Percentiles rank a stretch among this genome's conserved stretches.
These are phyloP conservation scores for Catalaphyllia jardinei DNA, from an alignment of 64 coral and sea anemone genomes.

Conservation along the genomic window DNA sequence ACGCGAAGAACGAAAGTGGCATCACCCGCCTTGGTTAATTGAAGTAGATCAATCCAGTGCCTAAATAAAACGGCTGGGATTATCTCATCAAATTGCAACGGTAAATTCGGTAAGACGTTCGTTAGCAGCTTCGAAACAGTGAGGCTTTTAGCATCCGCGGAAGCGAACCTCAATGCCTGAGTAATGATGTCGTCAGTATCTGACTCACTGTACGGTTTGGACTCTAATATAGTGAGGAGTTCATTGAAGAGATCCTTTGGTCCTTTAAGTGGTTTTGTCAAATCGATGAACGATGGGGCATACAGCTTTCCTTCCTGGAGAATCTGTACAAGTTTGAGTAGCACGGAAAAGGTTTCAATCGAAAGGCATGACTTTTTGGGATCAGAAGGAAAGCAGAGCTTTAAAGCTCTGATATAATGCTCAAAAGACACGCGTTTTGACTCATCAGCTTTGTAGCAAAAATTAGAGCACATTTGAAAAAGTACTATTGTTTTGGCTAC, in stretches of 20 bases:
- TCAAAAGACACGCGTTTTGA: not conserved
- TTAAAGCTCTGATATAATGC: not conserved
- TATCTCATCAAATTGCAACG: not conserved
- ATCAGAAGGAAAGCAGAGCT: conserved; percentile 5
- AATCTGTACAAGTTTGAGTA: conserved; percentile 17
- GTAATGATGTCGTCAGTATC: not conserved
- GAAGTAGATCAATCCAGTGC: not conserved
- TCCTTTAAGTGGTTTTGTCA: not conserved
- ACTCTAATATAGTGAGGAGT: not conserved
- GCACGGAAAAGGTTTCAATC: not conserved
- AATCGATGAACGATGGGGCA: not conserved
- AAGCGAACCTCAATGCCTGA: not conserved
- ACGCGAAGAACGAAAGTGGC: not conserved
- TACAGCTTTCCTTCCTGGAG: not conserved
- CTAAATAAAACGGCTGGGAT: not conserved
- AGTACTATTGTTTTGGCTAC: not conserved
- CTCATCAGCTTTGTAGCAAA: not conserved
- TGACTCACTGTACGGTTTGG: not conserved
- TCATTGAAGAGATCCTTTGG: not conserved
- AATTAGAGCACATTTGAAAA: conserved; percentile 5
- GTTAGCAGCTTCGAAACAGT: too few relatives aligned
- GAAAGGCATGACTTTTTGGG: not conserved
- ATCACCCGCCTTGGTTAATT: not conserved
- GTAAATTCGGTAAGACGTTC: too few relatives aligned
- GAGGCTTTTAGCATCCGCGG: not conserved